A percentile compares a stretch with the other conserved stretches of the same genome.
phyloP scores from a whole-genome alignment of 2,797 vertebrate species.

The Odontamblyopus rebecca region DNA sequence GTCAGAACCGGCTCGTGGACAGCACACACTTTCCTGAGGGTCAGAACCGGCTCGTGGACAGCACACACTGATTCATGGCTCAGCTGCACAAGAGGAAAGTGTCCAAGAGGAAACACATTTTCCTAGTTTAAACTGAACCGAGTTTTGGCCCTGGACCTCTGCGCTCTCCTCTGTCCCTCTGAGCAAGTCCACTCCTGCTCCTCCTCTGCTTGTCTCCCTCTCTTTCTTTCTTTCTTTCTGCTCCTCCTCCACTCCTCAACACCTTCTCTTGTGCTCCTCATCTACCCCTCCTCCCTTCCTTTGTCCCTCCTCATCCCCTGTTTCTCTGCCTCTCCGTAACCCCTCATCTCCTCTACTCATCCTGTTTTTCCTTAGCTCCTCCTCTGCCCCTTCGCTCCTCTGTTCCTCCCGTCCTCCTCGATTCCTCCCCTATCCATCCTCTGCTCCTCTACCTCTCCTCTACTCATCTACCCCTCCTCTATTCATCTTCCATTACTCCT shows the following conservation, averaged over 20 bases:
- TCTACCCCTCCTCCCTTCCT: not conserved
- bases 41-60: not conserved
- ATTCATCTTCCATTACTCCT: not conserved
- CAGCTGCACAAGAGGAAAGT: slow-evolving; percentile 19
- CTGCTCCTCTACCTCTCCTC: not conserved
- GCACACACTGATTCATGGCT: slow-evolving; percentile 10
- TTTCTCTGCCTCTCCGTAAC: not conserved
- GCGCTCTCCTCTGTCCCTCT: slow-evolving; percentile 34
- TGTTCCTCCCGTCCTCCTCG: not conserved
- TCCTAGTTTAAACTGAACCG: slow-evolving; percentile 56
- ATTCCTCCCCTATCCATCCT: not conserved
- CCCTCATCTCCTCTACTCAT: not conserved
- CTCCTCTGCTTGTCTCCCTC: slow-evolving; percentile 14
- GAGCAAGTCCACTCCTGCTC: not conserved
- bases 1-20: not conserved
- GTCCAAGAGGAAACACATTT: slow-evolving; percentile 54
- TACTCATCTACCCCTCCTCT: too few relatives aligned
- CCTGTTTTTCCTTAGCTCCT: not conserved
- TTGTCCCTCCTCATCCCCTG: not conserved
- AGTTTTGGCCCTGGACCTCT: slow-evolving; percentile 46
- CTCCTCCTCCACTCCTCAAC: not conserved
- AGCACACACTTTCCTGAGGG: too few relatives aligned
- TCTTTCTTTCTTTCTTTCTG: slow-evolving; percentile 5
- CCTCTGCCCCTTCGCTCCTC: not conserved
- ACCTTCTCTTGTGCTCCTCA: not conserved